These are phyloP conservation scores for Clarias fuscus DNA, from an alignment of 2,797 vertebrate species.

Conservation along the genomic window DNA sequence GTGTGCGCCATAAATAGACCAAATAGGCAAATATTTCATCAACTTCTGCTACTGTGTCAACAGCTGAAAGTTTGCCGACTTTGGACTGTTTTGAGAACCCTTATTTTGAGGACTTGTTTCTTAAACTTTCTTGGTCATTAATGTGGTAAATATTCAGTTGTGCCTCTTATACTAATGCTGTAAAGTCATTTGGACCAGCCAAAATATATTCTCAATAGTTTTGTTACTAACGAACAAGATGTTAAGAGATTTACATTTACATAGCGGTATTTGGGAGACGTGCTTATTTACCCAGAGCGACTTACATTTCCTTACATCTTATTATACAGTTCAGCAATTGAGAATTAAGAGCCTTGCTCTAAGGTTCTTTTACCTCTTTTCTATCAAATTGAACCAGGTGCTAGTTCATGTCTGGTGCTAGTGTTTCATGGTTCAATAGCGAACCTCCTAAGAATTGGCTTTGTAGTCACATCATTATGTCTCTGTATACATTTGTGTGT, in stretches of 20 bases:
- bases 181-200: not conserved
- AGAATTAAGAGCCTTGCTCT: no score
- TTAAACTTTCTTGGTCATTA: not conserved
- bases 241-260: not conserved
- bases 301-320: no score
- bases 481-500: no score
- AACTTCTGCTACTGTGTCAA: slow-evolving; percentile 10
- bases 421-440: no score
- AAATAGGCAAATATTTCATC: slow-evolving; percentile 2
- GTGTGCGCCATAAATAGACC: not conserved
- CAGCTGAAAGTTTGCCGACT: slow-evolving; percentile 13
- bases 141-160: not conserved
- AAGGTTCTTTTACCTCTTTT: no score
- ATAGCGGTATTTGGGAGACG: no score
- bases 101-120: not conserved
- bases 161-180: not conserved
- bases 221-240: slow-evolving; percentile 16
- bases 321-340: no score
- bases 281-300: no score
- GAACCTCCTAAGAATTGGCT: no score
- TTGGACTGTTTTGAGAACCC: slow-evolving; percentile 9
- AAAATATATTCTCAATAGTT: slow-evolving; percentile 9
- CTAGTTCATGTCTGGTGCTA: no score
- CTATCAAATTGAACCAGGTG: no score
- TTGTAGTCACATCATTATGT: no score